Percentiles rank a stretch among this genome's conserved stretches.
phyloP scores from a whole-genome alignment of 23 tunicate species.

The Halocynthia roretzi region DNA sequence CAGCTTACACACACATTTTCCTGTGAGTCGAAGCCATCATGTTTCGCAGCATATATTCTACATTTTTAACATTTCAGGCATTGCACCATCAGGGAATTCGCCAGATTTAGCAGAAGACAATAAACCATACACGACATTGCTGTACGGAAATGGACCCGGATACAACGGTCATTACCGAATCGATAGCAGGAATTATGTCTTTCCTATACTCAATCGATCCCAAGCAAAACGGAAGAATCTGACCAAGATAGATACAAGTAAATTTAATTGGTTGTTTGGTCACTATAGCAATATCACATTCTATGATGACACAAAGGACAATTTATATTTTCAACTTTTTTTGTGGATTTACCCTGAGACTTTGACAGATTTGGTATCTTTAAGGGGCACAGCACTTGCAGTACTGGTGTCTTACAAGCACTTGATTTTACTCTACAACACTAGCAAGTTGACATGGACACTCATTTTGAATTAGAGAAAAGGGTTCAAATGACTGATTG shows the following conservation, averaged over 20 bases:
- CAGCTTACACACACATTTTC: too few relatives aligned
- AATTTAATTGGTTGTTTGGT: background rate
- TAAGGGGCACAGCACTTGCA: too few relatives aligned
- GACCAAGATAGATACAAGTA: slow-evolving; percentile 14
- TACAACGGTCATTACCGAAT: slow-evolving; percentile 13
- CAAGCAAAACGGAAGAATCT: slow-evolving; percentile 6
- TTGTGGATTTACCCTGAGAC: too few relatives aligned
- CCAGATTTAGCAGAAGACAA: background rate
- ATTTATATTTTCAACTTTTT: too few relatives aligned
- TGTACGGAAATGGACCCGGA: slow-evolving; percentile 81
- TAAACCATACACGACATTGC: slow-evolving; percentile 65
- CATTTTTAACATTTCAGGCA: background rate
- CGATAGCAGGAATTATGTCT: background rate
- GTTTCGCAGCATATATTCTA: background rate
- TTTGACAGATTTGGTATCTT: too few relatives aligned
- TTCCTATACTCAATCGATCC: slow-evolving; percentile 1
- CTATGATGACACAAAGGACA: too few relatives aligned
- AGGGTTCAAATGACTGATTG: too few relatives aligned
- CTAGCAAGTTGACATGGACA: too few relatives aligned
- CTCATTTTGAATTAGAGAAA: too few relatives aligned
- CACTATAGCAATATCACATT: background rate
- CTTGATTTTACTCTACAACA: too few relatives aligned
- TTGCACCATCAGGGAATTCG: background rate
- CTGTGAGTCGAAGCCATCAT: background rate
- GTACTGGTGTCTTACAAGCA: too few relatives aligned